Percentiles rank a stretch among this genome's conserved stretches.
Conservation (phyloP, 2,113 vertebrate species). For the Ceyx margarethae region DNA sequence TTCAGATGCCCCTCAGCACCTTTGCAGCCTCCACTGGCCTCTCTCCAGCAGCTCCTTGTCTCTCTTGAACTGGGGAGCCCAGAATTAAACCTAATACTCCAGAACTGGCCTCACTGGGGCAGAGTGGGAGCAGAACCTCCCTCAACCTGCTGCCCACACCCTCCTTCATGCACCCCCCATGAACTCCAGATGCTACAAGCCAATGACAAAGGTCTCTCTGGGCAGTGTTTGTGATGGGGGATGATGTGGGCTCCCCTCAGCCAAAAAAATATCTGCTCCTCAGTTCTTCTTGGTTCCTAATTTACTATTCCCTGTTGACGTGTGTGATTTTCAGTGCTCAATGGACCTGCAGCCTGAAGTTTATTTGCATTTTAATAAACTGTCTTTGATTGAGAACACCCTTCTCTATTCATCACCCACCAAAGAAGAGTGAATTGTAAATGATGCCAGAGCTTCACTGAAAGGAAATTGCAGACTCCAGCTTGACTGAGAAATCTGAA, state of each 20-base stretch:
- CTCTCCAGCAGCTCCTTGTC: no score
- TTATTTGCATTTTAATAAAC: conserved; percentile 64
- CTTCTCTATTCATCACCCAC: conserved; percentile 41
- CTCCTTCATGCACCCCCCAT: no score
- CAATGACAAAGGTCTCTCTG: neutral
- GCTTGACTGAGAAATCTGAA: neutral
- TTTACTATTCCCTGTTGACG: neutral
- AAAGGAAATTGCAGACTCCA: conserved; percentile 42
- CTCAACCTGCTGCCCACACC: no score
- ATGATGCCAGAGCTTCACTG: conserved; percentile 41
- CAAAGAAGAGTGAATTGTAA: conserved; percentile 27
- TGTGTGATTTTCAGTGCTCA: neutral
- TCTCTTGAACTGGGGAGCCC: no score
- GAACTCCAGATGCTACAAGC: neutral
- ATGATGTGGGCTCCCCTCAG: neutral
- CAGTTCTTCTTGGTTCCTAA: neutral
- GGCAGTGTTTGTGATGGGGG: neutral
- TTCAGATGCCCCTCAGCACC: no score
- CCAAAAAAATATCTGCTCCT: neutral
- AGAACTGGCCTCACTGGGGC: no score
- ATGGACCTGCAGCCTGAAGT: neutral
- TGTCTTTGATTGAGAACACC: conserved; percentile 15
- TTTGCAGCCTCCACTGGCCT: no score
- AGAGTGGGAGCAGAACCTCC: no score
- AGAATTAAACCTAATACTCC: no score